Evolutionary conservation across 30 jellyfish, hydroid and myxozoan species (phyloP), one percentile per base, ranked within the genome.

Genomic region (Catostylus mosaicus): DNA sequence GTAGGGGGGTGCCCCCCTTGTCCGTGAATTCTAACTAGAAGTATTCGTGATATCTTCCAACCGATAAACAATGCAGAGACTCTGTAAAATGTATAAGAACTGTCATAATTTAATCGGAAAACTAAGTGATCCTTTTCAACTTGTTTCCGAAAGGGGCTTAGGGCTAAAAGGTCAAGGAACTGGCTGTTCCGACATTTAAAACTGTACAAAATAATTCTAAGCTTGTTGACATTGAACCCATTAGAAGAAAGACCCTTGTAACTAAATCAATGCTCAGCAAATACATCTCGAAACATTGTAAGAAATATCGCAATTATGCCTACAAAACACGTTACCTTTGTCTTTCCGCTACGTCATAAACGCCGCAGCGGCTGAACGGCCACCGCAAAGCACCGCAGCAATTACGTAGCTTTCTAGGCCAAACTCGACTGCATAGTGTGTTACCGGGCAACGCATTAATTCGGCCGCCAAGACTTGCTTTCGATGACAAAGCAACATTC

Each of bases 361-460:
- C 29, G 18, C 85, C 85, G 34, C 71, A 74, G 62, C 85, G 33
- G 22, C 26, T 36, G 52, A 54, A 74, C 12, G 85, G 70, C 74
- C 85, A 38, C 35, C 54, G 38, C 54, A 54, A 35, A 0, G 62
- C 62, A 38, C 36, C 52, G 56, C 37, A 40, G 19, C 85, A 74
- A 22, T 34, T 74, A 32, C 24, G 80, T 19, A 19, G 80, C 32
- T 33, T 22, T 6, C 80, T 59, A 27, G 71, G 71, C 71, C 71
- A 1, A 59, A 26, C 10, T 12, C 4, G 37, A 23, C 23, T 23
- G 37, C 37, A 20, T 3, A 22, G 30, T 1, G 9, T 30, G 1
- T n/a, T 18, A 10, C 80, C 67, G 46, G 37, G 54, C 71, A 0
- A 35, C 71, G 40, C 43, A 47, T 26, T n/a, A 29, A 30, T 50